Percentiles rank a stretch among this genome's conserved stretches.
Conservation (phyloP, 2,888 invertebrate genomes). For the Philaethria dido region DNA sequence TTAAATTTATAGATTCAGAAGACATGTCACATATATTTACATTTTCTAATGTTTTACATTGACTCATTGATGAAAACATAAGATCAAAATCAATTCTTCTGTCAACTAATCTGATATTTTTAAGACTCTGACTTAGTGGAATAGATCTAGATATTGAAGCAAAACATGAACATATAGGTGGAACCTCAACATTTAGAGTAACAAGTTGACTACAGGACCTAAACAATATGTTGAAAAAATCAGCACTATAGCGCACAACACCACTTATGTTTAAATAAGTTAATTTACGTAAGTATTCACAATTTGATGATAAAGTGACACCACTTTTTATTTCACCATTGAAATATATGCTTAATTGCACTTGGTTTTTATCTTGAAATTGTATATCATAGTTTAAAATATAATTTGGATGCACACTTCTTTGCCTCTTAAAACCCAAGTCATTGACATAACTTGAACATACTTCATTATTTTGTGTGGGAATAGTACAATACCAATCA, state of each 20-base stretch:
- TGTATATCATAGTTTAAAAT: slow-evolving; percentile 61
- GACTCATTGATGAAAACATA: slow-evolving; percentile 60
- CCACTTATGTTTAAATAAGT: slow-evolving; percentile 66
- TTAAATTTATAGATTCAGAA: slow-evolving; percentile 49
- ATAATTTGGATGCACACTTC: slow-evolving; percentile 51
- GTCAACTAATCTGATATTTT: slow-evolving; percentile 64
- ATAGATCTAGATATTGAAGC: slow-evolving; percentile 54
- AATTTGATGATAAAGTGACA: slow-evolving; percentile 52
- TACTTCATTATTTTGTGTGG: slow-evolving; percentile 38
- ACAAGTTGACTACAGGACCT: slow-evolving; percentile 57
- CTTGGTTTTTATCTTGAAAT: slow-evolving; percentile 52
- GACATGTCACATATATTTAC: slow-evolving; percentile 57
- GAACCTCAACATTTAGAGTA: slow-evolving; percentile 60
- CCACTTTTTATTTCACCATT: slow-evolving; percentile 48
- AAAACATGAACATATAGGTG: slow-evolving; percentile 51
- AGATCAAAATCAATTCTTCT: slow-evolving; percentile 57
- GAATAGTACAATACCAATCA: slow-evolving; percentile 56
- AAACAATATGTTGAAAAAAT: slow-evolving; percentile 69
- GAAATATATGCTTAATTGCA: slow-evolving; percentile 58
- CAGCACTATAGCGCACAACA: slow-evolving; percentile 53
- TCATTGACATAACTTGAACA: slow-evolving; percentile 29
- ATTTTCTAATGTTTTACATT: slow-evolving; percentile 66
- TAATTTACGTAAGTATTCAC: slow-evolving; percentile 63
- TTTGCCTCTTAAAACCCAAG: slow-evolving; percentile 51
- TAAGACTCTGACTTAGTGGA: slow-evolving; percentile 56